Base-by-base conservation (phyloP, 1,140 invertebrate genomes). In the Dendrolimus kikuchii region DNA sequence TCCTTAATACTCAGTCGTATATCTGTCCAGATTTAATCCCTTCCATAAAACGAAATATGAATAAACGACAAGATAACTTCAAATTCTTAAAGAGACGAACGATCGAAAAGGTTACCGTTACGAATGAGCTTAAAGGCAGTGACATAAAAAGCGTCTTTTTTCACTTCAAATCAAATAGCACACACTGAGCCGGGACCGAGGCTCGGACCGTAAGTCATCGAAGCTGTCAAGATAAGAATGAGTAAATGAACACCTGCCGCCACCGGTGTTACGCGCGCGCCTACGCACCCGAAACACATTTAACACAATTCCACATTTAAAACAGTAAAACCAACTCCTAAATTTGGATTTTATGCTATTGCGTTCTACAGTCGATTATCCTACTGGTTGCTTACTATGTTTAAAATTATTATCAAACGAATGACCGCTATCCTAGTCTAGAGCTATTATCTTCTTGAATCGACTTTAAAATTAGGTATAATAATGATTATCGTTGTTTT, bases 181-280 rank as follows among this genome's bases (percentile, higher is more conserved):
- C 70, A 81, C 77, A 81, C 74, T 23, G 68, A 68, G 63, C 59
- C 65, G 64, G 74, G 68, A 68, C 63, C 53, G 49, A 64, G 66
- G 55, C 67, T 66, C 62, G 62, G 67, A 62, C 55, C 80, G 82
- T 86, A 84, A 86, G 77, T 86, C 82, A 86, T 86, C 82, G 71
- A 75, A 77, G 67, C 79, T 86, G 82, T 84, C 82, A 81, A 84
- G 82, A 86, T 84, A 84, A 84, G 79, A 84, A 84, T 80, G 81
- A 83, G 62, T 80, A 80, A 86, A 84, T 77, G 81, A 76, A 80
- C 82, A 84, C 81, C 82, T 86, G 82, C 79, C 72, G 71, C 82
- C 70, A 80, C 82, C 72, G 71, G 82, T 75, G 72, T 86, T 86
- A 86, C 82, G 77, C 81, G 72, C 68, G 66, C 77, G 71, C 77